phyloP scores from a whole-genome alignment of 2,888 invertebrate genomes.

The Nemapogon koenigi region DNA sequence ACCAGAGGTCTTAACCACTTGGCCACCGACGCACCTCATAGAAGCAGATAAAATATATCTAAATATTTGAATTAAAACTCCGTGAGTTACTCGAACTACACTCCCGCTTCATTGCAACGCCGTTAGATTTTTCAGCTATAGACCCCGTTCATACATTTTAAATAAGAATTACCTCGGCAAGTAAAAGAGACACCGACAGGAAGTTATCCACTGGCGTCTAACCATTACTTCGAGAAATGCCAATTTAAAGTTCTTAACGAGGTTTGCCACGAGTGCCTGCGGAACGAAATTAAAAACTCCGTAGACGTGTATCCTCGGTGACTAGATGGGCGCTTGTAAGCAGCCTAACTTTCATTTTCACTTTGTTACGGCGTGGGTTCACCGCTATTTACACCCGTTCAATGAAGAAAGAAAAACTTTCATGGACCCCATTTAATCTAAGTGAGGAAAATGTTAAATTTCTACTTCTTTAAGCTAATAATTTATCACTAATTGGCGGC shows the following conservation, averaged over 20 bases:
- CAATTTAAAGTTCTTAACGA: conserved; percentile 65
- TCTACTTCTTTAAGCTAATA: background rate
- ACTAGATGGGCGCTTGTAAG: conserved; percentile 7
- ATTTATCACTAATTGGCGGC: too few species aligned
- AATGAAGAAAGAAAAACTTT: too few species aligned
- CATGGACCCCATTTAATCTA: background rate
- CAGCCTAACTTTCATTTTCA: conserved; percentile 49
- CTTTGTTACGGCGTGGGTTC: conserved; percentile 35
- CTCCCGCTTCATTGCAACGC: too few species aligned
- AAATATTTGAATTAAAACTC: too few species aligned
- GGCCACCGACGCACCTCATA: too few species aligned
- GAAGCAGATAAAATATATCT: too few species aligned
- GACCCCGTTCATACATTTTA: conserved; percentile 45
- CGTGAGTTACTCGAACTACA: too few species aligned
- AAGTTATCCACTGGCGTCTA: conserved; percentile 48
- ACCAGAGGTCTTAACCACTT: too few species aligned
- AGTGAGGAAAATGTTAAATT: background rate
- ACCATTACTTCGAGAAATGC: conserved; percentile 59
- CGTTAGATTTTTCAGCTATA: too few species aligned
- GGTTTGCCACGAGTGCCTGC: conserved; percentile 56
- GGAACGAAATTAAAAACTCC: conserved; percentile 60
- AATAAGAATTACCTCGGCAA: conserved; percentile 48
- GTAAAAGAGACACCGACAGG: conserved; percentile 40
- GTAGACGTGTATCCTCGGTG: conserved; percentile 34
- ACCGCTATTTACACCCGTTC: conserved; percentile 37